Evolutionary conservation across 2,113 vertebrate genomes (phyloP).

Genomic region (Coptodon rendalli): DNA sequence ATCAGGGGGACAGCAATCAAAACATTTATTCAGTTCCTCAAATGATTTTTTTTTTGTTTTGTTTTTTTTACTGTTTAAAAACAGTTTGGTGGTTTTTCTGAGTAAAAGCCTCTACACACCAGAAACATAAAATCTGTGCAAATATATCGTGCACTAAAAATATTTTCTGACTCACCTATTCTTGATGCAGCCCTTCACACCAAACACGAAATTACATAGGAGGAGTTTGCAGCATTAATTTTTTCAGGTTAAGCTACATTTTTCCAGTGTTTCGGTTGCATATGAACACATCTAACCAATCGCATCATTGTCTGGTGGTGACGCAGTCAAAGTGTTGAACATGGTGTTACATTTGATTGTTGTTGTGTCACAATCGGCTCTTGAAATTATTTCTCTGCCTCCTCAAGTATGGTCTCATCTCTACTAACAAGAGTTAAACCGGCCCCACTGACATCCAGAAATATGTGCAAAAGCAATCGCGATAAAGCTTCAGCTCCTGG

Average conservation of each 20-base stretch:
- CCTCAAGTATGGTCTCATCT: not conserved
- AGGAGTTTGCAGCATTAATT: not conserved
- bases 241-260: not conserved
- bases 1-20: not conserved
- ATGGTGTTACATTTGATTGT: not conserved
- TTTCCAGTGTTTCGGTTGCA: not conserved
- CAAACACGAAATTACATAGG: not conserved
- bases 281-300: not conserved
- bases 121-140: not conserved
- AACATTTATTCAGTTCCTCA: not conserved
- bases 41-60: rapidly evolving
- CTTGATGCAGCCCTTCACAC: not conserved
- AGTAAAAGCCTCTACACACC: not conserved
- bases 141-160: not conserved
- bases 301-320: not conserved
- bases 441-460: not conserved
- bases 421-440: not conserved
- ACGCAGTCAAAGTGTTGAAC: not conserved
- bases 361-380: not conserved
- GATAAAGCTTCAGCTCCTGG: not conserved
- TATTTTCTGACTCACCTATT: not conserved
- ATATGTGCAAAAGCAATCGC: not conserved
- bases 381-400: not conserved
- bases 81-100: not conserved
- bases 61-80: not conserved